Percentiles rank a stretch among this genome's conserved stretches.
phyloP scores from a whole-genome alignment of 2,113 vertebrate species.

The Amphiprion ocellaris region DNA sequence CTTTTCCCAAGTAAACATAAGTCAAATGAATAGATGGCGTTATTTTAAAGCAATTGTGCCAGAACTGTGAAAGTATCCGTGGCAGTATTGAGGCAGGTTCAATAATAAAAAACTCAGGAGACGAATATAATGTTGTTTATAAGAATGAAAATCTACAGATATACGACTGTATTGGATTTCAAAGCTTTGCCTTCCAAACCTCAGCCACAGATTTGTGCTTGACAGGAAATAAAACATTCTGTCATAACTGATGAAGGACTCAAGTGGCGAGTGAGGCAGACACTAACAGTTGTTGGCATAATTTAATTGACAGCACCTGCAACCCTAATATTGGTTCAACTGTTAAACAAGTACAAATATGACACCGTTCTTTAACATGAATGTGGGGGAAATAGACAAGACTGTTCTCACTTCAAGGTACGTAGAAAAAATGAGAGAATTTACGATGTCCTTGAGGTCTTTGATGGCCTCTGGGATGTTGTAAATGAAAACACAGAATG shows the following conservation, averaged over 20 bases:
- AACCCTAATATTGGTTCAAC: not conserved
- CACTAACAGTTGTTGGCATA: conserved; percentile 36
- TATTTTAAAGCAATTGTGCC: conserved; percentile 22
- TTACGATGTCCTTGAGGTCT: conserved; percentile 19
- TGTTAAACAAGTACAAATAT: not conserved
- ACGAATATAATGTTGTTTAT: conserved; percentile 50
- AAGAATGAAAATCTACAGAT: conserved; percentile 48
- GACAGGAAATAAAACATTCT: conserved; percentile 54
- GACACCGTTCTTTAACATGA: not conserved
- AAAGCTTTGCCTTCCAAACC: conserved; percentile 28
- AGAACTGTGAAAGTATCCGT: conserved; percentile 43
- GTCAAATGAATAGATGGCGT: conserved; percentile 30
- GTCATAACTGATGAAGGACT: conserved; percentile 49
- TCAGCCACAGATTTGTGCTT: conserved; percentile 20
- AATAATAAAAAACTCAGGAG: conserved; percentile 61
- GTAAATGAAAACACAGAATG: conserved; percentile 27
- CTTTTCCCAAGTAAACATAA: conserved; percentile 22
- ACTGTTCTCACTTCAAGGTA: not conserved
- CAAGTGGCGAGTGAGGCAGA: conserved; percentile 26
- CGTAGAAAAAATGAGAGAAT: not conserved
- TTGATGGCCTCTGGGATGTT: conserved; percentile 12
- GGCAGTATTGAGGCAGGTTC: conserved; percentile 26
- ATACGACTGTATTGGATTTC: conserved; percentile 29
- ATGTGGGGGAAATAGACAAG: not conserved
- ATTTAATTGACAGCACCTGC: conserved; percentile 32